phyloP scores from a whole-genome alignment of 1,140 invertebrate genomes.

The Lethrus apterus region DNA sequence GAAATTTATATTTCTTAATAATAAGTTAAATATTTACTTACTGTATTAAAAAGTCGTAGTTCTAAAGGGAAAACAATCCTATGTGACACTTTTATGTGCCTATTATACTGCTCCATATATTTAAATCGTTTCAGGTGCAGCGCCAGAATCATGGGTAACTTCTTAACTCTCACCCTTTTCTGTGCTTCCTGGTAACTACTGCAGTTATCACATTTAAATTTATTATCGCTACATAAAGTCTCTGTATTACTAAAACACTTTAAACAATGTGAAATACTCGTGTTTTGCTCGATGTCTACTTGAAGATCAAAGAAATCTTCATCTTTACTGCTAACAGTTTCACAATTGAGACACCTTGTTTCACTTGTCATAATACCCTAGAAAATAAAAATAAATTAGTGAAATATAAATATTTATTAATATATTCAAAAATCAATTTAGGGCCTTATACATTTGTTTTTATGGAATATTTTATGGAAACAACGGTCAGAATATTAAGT shows the following conservation, averaged over 20 bases:
- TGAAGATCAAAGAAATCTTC: constrained; percentile 99
- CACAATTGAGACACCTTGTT: constrained; percentile 98
- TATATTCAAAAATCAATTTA: too few species aligned
- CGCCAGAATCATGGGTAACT: constrained; percentile 94
- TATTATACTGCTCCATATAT: constrained; percentile 97
- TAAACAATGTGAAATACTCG: constrained; percentile 97
- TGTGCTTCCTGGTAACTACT: constrained; percentile 98
- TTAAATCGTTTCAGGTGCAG: constrained; percentile 98
- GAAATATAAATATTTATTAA: not conserved
- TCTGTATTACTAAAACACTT: constrained; percentile 97
- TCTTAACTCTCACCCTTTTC: constrained; percentile 97
- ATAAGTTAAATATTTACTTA: constrained; percentile 46
- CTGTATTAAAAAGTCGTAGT: constrained; percentile 94
- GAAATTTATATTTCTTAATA: not conserved
- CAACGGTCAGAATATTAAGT: too few species aligned
- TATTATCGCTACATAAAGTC: constrained; percentile 98
- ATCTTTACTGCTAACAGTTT: constrained; percentile 98
- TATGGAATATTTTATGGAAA: too few species aligned
- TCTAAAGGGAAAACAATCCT: constrained; percentile 98
- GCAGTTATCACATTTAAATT: constrained; percentile 99
- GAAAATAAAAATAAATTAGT: constrained; percentile 1
- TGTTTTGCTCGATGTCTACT: constrained; percentile 99
- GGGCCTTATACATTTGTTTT: too few species aligned
- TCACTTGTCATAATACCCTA: constrained; percentile 95
- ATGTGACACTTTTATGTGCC: constrained; percentile 98